Base-by-base conservation (phyloP, 2,888 invertebrate species). In the Drosophila fungiperda region DNA sequence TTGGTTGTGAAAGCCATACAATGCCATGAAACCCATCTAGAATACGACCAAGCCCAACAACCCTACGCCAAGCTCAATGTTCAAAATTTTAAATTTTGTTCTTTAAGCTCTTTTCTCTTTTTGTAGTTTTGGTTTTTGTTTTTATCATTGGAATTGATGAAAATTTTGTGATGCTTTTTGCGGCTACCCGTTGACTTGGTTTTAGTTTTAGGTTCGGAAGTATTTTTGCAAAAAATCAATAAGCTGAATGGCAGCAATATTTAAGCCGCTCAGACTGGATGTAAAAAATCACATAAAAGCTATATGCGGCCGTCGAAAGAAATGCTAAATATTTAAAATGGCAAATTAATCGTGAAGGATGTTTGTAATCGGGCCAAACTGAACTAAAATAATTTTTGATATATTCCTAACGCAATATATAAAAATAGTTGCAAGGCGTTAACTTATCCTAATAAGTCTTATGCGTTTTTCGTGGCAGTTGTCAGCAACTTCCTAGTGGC, bases 1-100 rank as follows among this genome's bases (percentile, higher is more conserved):
- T 87, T 87, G 78, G 69, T 82, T 77, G 78, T 73, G 74, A 78
- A 74, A 77, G 66, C 76, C 82, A 74, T 73, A 82, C 70, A 83
- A 80, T 73, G 53, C 45, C 48, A 66, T 49, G 72, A 70, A 75
- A 48, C 63, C 53, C 20, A 55, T 45, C 45, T 23, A 29, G 15
- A 55, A 52, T 55, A 58, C 49, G 20, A 42, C 42, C 58, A 57
- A n/a, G 33, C 55, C 49, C 57, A 40, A 32, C 23, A 49, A 49
- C 42, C 66, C 52, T 54, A 85, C 45, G 74, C 49, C 38, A 35
- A 52, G 36, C 38, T 59, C 53, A 64, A 64, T 66, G 55, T 66
- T 65, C 40, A 59, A 63, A 71, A 79, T 78, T 70, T 65, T 80
- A 81, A 66, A 68, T 80, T 72, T 59, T 63, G 53, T 58, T 64